Conservation (phyloP, 2,888 invertebrate genomes). For the Tenthredo scrophulariae region DNA sequence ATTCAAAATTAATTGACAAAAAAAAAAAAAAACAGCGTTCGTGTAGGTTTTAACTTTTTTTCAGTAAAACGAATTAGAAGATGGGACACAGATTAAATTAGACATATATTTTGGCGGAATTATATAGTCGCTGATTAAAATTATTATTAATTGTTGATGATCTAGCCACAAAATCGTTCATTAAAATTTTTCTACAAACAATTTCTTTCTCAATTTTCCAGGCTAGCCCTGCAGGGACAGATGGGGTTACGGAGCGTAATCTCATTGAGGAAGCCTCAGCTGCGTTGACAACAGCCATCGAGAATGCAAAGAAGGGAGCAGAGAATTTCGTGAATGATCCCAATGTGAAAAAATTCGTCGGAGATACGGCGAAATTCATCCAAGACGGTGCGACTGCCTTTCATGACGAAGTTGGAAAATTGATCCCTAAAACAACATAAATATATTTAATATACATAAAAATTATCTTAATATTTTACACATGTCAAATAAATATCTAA, state of each 20-base stretch:
- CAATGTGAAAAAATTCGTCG: conserved; percentile 60
- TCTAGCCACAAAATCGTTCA: neutral
- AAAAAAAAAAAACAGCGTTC: neutral
- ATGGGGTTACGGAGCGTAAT: neutral
- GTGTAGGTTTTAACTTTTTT: neutral
- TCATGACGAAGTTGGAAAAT: conserved; percentile 62
- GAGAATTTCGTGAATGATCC: conserved; percentile 62
- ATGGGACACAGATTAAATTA: neutral
- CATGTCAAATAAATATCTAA: conserved; percentile 25
- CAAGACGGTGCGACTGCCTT: conserved; percentile 63
- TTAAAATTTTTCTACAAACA: neutral
- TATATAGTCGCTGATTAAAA: neutral
- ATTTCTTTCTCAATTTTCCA: neutral
- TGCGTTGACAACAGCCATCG: neutral
- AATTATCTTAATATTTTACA: neutral
- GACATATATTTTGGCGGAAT: neutral
- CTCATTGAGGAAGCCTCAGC: neutral
- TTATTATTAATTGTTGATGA: neutral
- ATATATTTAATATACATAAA: neutral
- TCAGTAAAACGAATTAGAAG: neutral
- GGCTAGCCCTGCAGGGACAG: neutral
- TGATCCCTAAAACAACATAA: conserved; percentile 58
- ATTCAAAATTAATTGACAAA: neutral
- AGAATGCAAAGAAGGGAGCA: conserved; percentile 58
- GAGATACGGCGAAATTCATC: conserved; percentile 61